These are phyloP conservation scores for Anadara kagoshimensis DNA, from an alignment of 1,140 invertebrate species.

Conservation along the genomic window DNA sequence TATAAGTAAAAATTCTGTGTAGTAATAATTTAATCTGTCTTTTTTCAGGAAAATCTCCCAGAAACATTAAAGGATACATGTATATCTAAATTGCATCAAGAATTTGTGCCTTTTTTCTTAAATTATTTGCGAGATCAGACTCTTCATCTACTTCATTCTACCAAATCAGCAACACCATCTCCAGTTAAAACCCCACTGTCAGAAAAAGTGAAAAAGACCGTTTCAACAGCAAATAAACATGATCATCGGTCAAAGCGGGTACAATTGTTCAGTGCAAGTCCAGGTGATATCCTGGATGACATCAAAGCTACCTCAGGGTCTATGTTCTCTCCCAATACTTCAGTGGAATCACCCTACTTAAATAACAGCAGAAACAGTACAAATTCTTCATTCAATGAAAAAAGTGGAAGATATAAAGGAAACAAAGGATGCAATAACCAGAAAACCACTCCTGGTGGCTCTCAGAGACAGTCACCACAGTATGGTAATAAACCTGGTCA, in stretches of 20 bases:
- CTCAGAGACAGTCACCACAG: conserved; percentile 13
- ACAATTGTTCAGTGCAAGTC: conserved; percentile 46
- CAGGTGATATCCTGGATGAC: conserved; percentile 32
- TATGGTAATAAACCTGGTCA: conserved; percentile 7
- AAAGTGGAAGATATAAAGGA: conserved; percentile 5
- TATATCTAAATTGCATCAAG: conserved; percentile 37
- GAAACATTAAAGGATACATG: conserved; percentile 17
- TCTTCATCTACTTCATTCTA: conserved; percentile 49
- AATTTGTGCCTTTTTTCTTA: conserved; percentile 58
- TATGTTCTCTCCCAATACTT: conserved; percentile 37
- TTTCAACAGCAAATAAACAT: conserved; percentile 3
- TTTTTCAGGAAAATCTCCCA: background rate
- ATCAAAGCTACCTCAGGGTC: conserved; percentile 26
- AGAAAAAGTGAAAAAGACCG: conserved; percentile 31
- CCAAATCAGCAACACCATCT: conserved; percentile 44
- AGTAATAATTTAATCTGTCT: background rate
- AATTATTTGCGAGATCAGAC: conserved; percentile 60
- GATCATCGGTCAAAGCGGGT: conserved; percentile 36
- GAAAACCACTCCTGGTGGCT: background rate
- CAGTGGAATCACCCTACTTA: conserved; percentile 17
- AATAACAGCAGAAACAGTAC: background rate
- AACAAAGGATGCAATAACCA: conserved; percentile 1
- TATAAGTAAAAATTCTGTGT: too few relatives aligned
- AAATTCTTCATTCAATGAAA: conserved; percentile 2
- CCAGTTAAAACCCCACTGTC: conserved; percentile 53